These are phyloP conservation scores for Megalurothrips usitatus DNA, from an alignment of 2,888 invertebrate genomes.

Conservation along the genomic window DNA sequence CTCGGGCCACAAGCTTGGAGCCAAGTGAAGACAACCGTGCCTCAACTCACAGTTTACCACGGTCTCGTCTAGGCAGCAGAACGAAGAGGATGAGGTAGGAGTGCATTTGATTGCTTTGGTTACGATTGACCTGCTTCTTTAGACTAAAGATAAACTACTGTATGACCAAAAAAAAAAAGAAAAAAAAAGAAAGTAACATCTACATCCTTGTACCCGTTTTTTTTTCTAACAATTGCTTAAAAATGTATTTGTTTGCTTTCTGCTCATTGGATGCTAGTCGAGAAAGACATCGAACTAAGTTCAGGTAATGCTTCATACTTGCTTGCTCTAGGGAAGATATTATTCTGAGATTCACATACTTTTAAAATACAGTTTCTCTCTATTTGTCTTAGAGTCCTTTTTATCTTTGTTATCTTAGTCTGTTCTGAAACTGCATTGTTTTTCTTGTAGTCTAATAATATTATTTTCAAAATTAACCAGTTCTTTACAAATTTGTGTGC, in stretches of 20 bases:
- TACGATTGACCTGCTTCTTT: no score
- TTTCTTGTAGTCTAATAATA: neutral
- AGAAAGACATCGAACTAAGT: constrained; percentile 7
- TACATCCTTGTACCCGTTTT: no score
- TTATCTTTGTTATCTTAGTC: neutral
- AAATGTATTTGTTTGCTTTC: neutral
- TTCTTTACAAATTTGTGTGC: neutral
- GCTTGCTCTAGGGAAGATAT: neutral
- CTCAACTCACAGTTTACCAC: constrained; percentile 3
- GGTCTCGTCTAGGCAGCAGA: constrained; percentile 8
- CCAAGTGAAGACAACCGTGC: constrained; percentile 47
- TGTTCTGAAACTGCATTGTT: neutral
- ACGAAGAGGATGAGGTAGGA: constrained; percentile 39
- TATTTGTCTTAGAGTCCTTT: neutral
- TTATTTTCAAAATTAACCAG: neutral
- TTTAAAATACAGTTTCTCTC: neutral
- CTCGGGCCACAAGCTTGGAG: constrained; percentile 69
- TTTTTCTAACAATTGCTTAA: constrained; percentile 2
- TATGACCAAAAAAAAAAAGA: no score
- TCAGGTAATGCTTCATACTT: neutral
- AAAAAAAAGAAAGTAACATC: no score
- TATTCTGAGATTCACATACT: no score
- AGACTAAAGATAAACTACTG: no score
- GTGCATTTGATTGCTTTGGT: neutral
- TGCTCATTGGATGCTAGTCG: neutral